A percentile compares a stretch with the other conserved stretches of the same genome.
Conservation (phyloP, 2,797 vertebrate species). For the Spondyliosoma cantharus region DNA sequence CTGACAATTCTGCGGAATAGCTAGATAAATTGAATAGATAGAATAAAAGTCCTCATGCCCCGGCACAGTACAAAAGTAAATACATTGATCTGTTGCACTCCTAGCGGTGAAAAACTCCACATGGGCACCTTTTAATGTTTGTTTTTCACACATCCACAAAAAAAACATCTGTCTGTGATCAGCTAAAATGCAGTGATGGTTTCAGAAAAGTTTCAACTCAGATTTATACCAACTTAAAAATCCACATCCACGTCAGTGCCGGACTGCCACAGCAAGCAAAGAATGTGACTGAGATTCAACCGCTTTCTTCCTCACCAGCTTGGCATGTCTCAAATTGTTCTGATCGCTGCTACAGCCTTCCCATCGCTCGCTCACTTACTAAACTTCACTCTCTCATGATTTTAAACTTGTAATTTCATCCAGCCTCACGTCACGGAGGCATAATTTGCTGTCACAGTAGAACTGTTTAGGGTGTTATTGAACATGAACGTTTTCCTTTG, state of each 20-base stretch:
- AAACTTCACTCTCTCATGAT: constrained; percentile 9
- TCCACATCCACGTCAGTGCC: not conserved
- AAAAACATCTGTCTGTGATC: not conserved
- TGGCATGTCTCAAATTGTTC: constrained; percentile 45
- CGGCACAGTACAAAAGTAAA: not conserved
- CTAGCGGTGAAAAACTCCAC: not conserved
- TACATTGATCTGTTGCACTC: not conserved
- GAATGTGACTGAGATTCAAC: not conserved
- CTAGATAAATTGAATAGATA: no score
- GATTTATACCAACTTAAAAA: not conserved
- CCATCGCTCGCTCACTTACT: constrained; percentile 29
- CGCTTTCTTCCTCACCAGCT: constrained; percentile 34
- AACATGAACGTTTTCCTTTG: not conserved
- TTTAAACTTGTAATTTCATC: not conserved
- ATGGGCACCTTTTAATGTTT: not conserved
- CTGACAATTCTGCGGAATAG: not conserved
- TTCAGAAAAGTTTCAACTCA: not conserved
- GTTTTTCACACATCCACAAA: not conserved
- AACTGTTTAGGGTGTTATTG: not conserved
- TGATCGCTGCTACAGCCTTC: constrained; percentile 23
- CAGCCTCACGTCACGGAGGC: not conserved
- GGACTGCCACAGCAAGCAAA: constrained; percentile 11
- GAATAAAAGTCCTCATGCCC: not conserved
- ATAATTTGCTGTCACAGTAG: not conserved
- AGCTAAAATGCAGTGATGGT: not conserved